A percentile compares a stretch with the other conserved stretches of the same genome.
phyloP scores from a whole-genome alignment of 2,888 invertebrate species.

The Drosophila peninsularis region DNA sequence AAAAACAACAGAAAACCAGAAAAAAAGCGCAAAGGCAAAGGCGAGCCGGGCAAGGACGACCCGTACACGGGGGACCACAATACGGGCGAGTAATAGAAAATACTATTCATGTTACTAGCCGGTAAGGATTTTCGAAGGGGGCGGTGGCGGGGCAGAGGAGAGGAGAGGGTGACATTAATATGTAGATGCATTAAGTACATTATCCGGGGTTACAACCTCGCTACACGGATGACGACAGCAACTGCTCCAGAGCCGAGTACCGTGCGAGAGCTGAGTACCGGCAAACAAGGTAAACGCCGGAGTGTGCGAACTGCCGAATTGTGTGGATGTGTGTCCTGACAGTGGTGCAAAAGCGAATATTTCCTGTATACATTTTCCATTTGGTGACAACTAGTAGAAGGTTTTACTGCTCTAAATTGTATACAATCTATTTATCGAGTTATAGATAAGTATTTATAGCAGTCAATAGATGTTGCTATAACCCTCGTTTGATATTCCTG shows the following conservation, averaged over 20 bases:
- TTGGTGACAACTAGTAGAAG: not conserved
- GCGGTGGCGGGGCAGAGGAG: constrained; percentile 5
- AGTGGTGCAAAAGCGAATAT: constrained; percentile 28
- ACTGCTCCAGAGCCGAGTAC: constrained; percentile 17
- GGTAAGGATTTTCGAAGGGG: constrained; percentile 50
- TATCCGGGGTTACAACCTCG: constrained; percentile 84
- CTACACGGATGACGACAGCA: constrained; percentile 56
- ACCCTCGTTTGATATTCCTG: not conserved
- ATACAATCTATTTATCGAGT: too few species aligned
- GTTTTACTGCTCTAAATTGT: not conserved
- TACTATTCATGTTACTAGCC: constrained; percentile 61
- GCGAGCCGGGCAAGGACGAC: constrained; percentile 44
- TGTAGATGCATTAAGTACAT: constrained; percentile 83
- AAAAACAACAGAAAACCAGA: constrained; percentile 63
- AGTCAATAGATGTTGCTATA: not conserved
- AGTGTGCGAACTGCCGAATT: constrained; percentile 4
- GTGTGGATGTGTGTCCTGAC: constrained; percentile 14
- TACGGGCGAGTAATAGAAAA: constrained; percentile 74
- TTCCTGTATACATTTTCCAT: too few species aligned
- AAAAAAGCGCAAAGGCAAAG: constrained; percentile 54
- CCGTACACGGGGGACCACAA: constrained; percentile 58
- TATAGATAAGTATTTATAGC: not conserved
- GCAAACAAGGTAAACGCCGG: constrained; percentile 58
- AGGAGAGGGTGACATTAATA: constrained; percentile 77
- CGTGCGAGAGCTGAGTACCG: constrained; percentile 40